Conservation (phyloP, 2,797 vertebrate genomes). For the Channa striata region DNA sequence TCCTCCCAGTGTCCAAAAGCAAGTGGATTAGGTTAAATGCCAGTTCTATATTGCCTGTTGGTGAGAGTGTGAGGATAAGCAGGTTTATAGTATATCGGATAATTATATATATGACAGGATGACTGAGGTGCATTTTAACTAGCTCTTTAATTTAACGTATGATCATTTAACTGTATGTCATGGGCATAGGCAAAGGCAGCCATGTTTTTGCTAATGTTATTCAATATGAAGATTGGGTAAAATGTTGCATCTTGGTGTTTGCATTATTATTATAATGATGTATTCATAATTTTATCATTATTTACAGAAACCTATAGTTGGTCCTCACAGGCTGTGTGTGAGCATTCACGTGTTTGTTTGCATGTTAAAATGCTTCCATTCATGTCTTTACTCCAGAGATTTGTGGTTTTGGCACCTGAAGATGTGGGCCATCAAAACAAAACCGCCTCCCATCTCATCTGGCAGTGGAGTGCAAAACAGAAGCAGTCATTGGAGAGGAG, state of each 20-base stretch:
- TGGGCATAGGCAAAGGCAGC: not conserved
- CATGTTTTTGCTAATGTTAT: not conserved
- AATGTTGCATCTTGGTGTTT: not conserved
- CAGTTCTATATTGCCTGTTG: not conserved
- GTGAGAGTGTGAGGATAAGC: not conserved
- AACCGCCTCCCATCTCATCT: slow-evolving; percentile 69
- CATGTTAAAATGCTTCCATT: slow-evolving; percentile 55
- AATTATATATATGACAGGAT: no score
- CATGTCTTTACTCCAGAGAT: slow-evolving; percentile 62
- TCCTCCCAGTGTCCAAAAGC: no score
- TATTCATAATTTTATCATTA: no score
- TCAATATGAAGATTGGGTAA: not conserved
- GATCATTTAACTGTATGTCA: not conserved
- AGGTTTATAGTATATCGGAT: no score
- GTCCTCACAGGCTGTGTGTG: slow-evolving; percentile 7
- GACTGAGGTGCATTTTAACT: slow-evolving; percentile 2
- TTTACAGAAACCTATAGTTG: not conserved
- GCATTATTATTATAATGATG: not conserved
- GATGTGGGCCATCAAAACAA: slow-evolving; percentile 77
- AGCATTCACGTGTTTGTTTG: slow-evolving; percentile 45
- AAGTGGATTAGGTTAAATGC: not conserved
- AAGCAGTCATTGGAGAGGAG: slow-evolving; percentile 32
- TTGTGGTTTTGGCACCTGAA: slow-evolving; percentile 76
- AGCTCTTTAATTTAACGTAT: slow-evolving; percentile 1
- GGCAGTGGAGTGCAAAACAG: slow-evolving; percentile 65